Conservation (phyloP, 1,140 invertebrate genomes). For the Lasioglossum baleicum region DNA sequence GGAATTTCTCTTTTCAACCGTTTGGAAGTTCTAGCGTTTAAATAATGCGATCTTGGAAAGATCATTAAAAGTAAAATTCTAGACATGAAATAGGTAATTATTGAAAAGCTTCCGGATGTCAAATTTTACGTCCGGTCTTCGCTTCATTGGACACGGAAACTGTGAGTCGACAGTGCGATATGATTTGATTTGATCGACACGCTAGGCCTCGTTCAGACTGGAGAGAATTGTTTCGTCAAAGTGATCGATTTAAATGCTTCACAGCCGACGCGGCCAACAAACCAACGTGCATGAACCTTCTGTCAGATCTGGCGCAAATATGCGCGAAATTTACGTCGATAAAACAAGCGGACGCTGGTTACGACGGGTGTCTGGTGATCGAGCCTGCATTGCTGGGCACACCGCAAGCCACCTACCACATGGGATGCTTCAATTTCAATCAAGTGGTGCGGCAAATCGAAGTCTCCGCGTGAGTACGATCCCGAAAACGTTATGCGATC, state of each 20-base stretch:
- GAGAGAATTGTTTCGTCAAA: background rate
- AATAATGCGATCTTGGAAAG: no score
- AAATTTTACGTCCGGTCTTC: no score
- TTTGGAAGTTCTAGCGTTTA: no score
- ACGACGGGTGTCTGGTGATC: slow-evolving; percentile 79
- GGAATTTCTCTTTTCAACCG: no score
- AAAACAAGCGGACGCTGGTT: slow-evolving; percentile 66
- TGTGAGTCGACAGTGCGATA: background rate
- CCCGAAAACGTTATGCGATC: background rate
- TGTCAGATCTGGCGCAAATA: slow-evolving; percentile 80
- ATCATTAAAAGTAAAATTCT: background rate
- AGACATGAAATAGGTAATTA: background rate
- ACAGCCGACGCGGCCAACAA: slow-evolving; percentile 75
- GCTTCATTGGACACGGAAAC: background rate
- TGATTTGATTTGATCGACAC: no score
- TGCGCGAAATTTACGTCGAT: slow-evolving; percentile 80
- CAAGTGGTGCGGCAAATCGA: slow-evolving; percentile 75
- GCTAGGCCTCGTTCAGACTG: no score
- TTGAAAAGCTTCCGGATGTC: no score
- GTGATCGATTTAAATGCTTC: background rate
- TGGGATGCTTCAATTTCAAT: slow-evolving; percentile 81
- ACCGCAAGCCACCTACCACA: slow-evolving; percentile 77
- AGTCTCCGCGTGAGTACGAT: slow-evolving; percentile 67
- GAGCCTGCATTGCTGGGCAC: slow-evolving; percentile 79
- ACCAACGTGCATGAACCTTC: slow-evolving; percentile 80